Base-by-base conservation (phyloP, 1,140 invertebrate species). In the Drosophila jambulina region DNA sequence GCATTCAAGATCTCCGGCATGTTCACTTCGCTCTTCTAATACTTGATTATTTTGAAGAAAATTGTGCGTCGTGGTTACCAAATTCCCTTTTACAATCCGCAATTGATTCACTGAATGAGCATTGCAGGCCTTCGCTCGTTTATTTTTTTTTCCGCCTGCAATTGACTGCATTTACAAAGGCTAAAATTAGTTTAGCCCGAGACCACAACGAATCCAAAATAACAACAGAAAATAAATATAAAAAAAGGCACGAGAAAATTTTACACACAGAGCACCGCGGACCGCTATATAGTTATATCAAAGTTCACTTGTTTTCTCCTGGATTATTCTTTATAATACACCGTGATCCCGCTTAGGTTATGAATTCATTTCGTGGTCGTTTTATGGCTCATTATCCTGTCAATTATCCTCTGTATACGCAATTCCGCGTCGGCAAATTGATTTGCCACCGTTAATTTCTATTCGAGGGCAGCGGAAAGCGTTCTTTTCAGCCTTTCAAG, bases 161-260 rank as follows among this genome's bases (percentile, higher is more conserved):
- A 51, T 59, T 19, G 53, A 74, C 23, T 72, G 70, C 68, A 74
- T 60, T 29, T 36, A 34, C 36, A 29, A 25, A 19, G 29, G 67
- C 70, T 74, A 74, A 60, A 74, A 60, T 72, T 74, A 74, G 45
- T 60, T 72, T 72, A 42, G 68, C 46, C 45, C 42, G 49, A 70
- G 27, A 46, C 34, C 49, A 48, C 46, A 58, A 17, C 34, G 40
- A 51, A 60, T 71, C 67, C 42, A 72, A 59, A 72, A 60, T 36
- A 72, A 43, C 34, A 72, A 69, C 29, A 43, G 36, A 70, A 70
- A 72, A 71, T 17, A 32, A 57, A 53, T 45, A 5, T 4, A 10
- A 40, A 43, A 40, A 53, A 70, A 63, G 5, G 19, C 23, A 40
- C 43, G 23, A 51, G 36, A 51, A 43, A 43, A 45, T 43, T 36